These are phyloP conservation scores for Heliconius himera DNA, from an alignment of 1,140 invertebrate genomes.

Conservation along the genomic window DNA sequence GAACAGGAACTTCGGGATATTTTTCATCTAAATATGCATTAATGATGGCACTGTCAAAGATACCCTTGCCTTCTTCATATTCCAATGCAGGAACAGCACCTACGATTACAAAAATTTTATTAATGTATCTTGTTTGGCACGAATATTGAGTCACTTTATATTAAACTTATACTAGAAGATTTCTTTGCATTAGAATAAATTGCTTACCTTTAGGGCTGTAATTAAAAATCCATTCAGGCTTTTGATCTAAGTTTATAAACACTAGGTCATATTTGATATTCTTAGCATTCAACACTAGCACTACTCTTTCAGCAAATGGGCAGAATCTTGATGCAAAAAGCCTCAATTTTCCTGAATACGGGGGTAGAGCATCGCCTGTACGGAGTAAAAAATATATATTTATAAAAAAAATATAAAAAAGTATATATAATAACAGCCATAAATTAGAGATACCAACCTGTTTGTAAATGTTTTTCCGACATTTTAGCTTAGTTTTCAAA, in stretches of 20 bases:
- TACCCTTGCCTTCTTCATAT: constrained; percentile 71
- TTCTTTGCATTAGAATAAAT: not conserved
- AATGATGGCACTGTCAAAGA: constrained; percentile 83
- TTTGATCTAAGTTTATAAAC: constrained; percentile 90
- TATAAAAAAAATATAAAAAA: not conserved
- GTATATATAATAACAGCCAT: not conserved
- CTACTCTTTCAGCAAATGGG: constrained; percentile 92
- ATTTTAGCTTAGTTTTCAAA: constrained; percentile 37
- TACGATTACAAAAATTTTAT: constrained; percentile 34
- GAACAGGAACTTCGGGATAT: constrained; percentile 86
- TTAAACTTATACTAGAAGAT: not conserved
- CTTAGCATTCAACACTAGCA: constrained; percentile 92
- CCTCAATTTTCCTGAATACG: constrained; percentile 84
- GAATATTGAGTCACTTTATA: not conserved
- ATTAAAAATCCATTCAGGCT: constrained; percentile 90
- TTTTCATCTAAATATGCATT: constrained; percentile 93
- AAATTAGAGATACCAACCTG: constrained; percentile 54
- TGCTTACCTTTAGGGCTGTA: constrained; percentile 84
- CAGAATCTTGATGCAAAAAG: constrained; percentile 96
- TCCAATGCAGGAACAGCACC: constrained; percentile 72
- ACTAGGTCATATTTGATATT: constrained; percentile 92
- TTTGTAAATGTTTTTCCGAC: constrained; percentile 78
- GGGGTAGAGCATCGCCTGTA: constrained; percentile 68
- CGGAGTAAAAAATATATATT: constrained; percentile 27
- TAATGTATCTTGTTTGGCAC: not conserved